phyloP scores from a whole-genome alignment of 2,113 vertebrate species.

The Stigmatopora nigra region DNA sequence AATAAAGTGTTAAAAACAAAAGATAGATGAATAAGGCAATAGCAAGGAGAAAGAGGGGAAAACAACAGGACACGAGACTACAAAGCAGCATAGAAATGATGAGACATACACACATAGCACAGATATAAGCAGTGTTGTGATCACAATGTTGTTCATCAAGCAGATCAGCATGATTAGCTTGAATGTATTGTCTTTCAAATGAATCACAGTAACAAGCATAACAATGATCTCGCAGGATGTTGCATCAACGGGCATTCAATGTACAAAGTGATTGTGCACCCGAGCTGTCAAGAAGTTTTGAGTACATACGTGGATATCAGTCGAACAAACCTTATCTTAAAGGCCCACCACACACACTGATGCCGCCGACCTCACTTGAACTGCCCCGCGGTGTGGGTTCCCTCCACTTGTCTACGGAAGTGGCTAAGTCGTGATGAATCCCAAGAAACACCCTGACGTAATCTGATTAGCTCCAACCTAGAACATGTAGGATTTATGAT shows the following conservation, averaged over 20 bases:
- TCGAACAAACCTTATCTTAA: constrained; percentile 4
- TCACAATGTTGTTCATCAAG: not conserved
- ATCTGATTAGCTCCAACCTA: too few species aligned
- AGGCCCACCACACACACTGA: not conserved
- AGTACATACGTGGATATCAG: not conserved
- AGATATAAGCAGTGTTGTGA: too few species aligned
- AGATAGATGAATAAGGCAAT: too few species aligned
- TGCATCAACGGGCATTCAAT: constrained; percentile 8
- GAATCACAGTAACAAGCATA: not conserved
- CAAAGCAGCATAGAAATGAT: too few species aligned
- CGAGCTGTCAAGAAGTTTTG: constrained; percentile 3
- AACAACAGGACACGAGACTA: too few species aligned
- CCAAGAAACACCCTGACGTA: too few species aligned
- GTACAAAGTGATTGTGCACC: not conserved
- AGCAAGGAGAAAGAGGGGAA: too few species aligned
- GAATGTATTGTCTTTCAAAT: constrained; percentile 7
- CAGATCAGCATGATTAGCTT: constrained; percentile 23
- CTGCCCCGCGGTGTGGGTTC: not conserved
- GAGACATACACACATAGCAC: too few species aligned
- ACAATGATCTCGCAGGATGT: constrained; percentile 1
- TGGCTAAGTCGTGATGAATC: not conserved
- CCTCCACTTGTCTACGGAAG: not conserved
- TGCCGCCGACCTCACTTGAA: not conserved
- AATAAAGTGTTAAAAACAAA: too few species aligned
- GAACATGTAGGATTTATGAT: too few species aligned